A percentile compares a stretch with the other conserved stretches of the same genome.
These are phyloP conservation scores for Oedothorax gibbosus DNA, from an alignment of 1,140 invertebrate genomes.

Conservation along the genomic window DNA sequence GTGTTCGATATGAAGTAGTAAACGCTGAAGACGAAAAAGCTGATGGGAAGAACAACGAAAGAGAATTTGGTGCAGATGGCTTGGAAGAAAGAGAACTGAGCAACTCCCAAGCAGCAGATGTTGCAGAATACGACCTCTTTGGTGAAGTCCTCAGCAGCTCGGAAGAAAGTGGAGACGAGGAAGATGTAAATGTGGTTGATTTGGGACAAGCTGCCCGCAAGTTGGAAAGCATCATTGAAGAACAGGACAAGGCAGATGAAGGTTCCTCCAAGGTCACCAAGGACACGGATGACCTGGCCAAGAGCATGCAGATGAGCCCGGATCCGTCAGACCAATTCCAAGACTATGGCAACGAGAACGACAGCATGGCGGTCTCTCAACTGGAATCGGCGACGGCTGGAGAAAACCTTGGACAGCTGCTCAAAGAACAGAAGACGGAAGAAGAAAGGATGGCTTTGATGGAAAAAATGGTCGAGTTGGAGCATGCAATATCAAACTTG, in stretches of 20 bases:
- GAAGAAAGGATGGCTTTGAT: constrained; percentile 53
- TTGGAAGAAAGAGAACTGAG: constrained; percentile 53
- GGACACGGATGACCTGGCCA: constrained; percentile 51
- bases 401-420: constrained; percentile 43
- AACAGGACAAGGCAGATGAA: constrained; percentile 32
- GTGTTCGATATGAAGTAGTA: constrained; percentile 92
- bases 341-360: constrained; percentile 37
- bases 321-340: not conserved
- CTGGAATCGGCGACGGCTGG: constrained; percentile 55
- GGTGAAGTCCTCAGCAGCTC: constrained; percentile 88
- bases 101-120: constrained; percentile 64
- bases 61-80: constrained; percentile 15
- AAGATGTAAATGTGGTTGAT: constrained; percentile 43
- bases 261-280: not conserved
- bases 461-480: constrained; percentile 63
- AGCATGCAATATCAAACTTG: constrained; percentile 76
- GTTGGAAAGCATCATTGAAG: constrained; percentile 44
- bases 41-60: constrained; percentile 28
- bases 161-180: constrained; percentile 67
- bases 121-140: constrained; percentile 85
- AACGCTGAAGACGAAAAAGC: constrained; percentile 84
- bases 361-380: constrained; percentile 52
- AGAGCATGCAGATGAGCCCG: constrained; percentile 59
- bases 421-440: constrained; percentile 60
- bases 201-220: constrained; percentile 16